Percentiles rank a stretch among this genome's conserved stretches.
phyloP scores from a whole-genome alignment of 2,888 invertebrate species.

The Campoplex nolae region DNA sequence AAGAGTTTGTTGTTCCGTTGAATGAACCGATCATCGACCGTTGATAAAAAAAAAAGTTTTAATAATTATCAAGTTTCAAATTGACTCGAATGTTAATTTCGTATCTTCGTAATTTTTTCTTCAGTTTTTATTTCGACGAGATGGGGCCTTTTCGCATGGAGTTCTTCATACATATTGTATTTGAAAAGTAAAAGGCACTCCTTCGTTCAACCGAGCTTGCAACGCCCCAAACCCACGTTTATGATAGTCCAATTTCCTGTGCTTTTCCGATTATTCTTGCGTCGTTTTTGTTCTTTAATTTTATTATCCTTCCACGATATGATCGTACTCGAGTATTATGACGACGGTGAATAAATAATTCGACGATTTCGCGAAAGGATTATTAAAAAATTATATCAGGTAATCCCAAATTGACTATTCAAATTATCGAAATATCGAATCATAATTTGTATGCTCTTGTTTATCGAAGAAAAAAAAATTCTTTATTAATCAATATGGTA shows the following conservation, averaged over 20 bases:
- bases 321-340: not conserved
- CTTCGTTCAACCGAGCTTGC: constrained; percentile 30
- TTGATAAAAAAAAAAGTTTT: not conserved
- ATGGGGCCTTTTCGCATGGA: not conserved
- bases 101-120: not conserved
- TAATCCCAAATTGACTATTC: not conserved
- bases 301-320: not conserved
- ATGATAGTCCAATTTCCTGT: constrained; percentile 51
- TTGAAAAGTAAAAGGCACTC: constrained; percentile 33
- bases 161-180: not conserved
- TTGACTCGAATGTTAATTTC: not conserved
- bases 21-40: not conserved
- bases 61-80: not conserved
- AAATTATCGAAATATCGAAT: not conserved
- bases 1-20: not conserved
- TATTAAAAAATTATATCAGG: not conserved
- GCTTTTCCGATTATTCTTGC: constrained; percentile 33
- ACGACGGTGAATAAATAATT: constrained; percentile 33
- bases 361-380: not conserved
- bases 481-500: not conserved
- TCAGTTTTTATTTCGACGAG: not conserved
- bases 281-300: constrained; percentile 35
- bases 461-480: too few species aligned
- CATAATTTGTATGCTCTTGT: too few species aligned
- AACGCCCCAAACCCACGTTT: constrained; percentile 37